Base-by-base conservation (phyloP, 2,113 vertebrate species). In the Ellobius talpinus region DNA sequence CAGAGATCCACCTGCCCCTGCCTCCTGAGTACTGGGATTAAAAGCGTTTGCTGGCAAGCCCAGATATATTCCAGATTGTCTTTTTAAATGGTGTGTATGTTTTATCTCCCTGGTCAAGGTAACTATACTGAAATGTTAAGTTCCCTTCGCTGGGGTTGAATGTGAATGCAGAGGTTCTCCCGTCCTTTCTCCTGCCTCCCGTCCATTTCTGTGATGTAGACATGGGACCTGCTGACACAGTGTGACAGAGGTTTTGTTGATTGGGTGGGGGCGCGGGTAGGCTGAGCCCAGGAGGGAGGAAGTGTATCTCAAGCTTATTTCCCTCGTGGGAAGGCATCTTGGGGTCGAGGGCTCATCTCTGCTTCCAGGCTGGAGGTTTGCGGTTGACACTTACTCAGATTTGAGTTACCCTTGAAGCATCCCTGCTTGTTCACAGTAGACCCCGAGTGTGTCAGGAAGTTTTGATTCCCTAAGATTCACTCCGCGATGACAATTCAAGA, bases 261-360 rank as follows among this genome's bases (percentile, higher is more conserved):
- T 8, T 36, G 52, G n/a, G 3, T 61, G 7, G 29, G 21, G 26
- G 17, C 21, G 12, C 45, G 19, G 4, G 26, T 10, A 29, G 45
- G 26, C 70, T 2, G 33, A 36, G 68, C 6, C 66, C 66, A 68
- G n/a, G n/a, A 29, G 58, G 8, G 36, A 31, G 66, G 14, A 55
- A 4, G 6, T 2, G 13, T 66, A 4, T 14, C 10, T 79, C 42
- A 26, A 5, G n/a, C 14, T 72, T 8, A 0, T 70, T 77, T 63
- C 36, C 65, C 52, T 0, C 0, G 0, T 4, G 23, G 66, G 42
- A 72, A 45, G 63, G 31, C 23, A 31, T 19, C 14, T 6, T 1
- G 10, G 4, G 33, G 5, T n/a, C 5, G 8, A 17, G 42, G 24
- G 5, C 11, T 2, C 3, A 0, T 0, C 24, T 29, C 66, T 19